Evolutionary conservation across 2,888 invertebrate genomes (phyloP).

Genomic region (Athalia rosae): DNA sequence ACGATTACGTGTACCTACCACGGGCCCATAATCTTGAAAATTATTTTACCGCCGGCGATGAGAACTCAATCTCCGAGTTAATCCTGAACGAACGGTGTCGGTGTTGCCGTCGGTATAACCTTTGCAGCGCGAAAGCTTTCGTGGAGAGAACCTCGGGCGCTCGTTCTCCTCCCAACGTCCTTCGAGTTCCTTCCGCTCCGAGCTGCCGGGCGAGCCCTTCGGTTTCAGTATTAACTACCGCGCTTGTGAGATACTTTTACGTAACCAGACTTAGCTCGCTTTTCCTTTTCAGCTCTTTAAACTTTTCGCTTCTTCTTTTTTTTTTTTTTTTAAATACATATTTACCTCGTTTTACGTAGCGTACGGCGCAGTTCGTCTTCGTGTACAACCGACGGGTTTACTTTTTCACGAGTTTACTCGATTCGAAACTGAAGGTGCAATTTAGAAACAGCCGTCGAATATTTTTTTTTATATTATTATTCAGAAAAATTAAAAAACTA

Average conservation of each 20-base stretch:
- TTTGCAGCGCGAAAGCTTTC: constrained; percentile 18
- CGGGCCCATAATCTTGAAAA: constrained; percentile 21
- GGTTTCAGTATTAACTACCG: no score
- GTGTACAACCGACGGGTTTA: no score
- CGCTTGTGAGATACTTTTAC: constrained; percentile 21
- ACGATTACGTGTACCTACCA: not conserved
- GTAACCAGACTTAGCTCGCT: not conserved
- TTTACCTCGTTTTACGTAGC: no score
- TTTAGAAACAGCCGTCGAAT: no score
- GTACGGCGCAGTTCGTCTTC: no score
- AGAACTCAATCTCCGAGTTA: constrained; percentile 33
- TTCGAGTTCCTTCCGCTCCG: no score
- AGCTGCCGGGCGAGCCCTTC: no score
- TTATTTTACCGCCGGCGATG: constrained; percentile 34
- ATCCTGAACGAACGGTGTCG: not conserved
- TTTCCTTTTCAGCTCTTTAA: constrained; percentile 11
- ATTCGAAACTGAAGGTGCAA: no score
- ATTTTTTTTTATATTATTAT: no score
- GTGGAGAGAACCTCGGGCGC: constrained; percentile 9
- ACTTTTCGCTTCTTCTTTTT: not conserved
- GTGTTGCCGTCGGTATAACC: constrained; percentile 2
- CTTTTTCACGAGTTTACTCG: no score
- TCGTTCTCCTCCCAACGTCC: not conserved
- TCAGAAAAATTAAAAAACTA: no score
- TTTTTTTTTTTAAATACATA: not conserved